phyloP scores from a whole-genome alignment of 1,140 invertebrate species.

The Trichoplusia ni region DNA sequence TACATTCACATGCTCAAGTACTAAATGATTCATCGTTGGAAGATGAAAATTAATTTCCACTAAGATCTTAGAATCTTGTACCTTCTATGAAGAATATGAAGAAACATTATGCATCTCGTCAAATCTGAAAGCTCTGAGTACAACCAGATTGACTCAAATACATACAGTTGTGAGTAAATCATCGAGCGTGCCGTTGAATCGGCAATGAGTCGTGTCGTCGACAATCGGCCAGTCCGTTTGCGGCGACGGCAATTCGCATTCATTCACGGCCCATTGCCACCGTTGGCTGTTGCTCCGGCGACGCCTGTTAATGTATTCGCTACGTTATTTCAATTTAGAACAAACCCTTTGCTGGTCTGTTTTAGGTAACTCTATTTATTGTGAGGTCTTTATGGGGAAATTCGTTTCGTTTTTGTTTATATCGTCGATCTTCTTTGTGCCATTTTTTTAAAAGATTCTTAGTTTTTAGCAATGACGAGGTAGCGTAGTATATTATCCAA shows the following conservation, averaged over 20 bases:
- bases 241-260: slow-evolving; percentile 74
- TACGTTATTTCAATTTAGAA: slow-evolving; percentile 65
- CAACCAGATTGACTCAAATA: slow-evolving; percentile 41
- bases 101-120: too few species aligned
- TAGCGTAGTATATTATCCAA: too few species aligned
- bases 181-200: slow-evolving; percentile 65
- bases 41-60: too few species aligned
- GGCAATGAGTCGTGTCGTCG: slow-evolving; percentile 72
- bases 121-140: slow-evolving; percentile 6
- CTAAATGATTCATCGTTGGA: too few species aligned
- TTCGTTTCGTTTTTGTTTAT: too few species aligned
- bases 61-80: too few species aligned
- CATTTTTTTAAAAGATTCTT: too few species aligned
- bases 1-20: too few species aligned
- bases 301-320: slow-evolving; percentile 58
- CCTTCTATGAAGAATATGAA: too few species aligned
- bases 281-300: slow-evolving; percentile 41
- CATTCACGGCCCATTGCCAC: slow-evolving; percentile 68
- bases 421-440: too few species aligned
- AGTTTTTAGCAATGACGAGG: too few species aligned
- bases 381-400: neutral
- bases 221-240: slow-evolving; percentile 72
- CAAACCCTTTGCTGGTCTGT: slow-evolving; percentile 23
- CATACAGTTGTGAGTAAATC: slow-evolving; percentile 55
- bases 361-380: slow-evolving; percentile 9